Evolutionary conservation across 2,888 invertebrate genomes (phyloP), one percentile per base, ranked within the genome.

Genomic region (Drosophila yooni): DNA sequence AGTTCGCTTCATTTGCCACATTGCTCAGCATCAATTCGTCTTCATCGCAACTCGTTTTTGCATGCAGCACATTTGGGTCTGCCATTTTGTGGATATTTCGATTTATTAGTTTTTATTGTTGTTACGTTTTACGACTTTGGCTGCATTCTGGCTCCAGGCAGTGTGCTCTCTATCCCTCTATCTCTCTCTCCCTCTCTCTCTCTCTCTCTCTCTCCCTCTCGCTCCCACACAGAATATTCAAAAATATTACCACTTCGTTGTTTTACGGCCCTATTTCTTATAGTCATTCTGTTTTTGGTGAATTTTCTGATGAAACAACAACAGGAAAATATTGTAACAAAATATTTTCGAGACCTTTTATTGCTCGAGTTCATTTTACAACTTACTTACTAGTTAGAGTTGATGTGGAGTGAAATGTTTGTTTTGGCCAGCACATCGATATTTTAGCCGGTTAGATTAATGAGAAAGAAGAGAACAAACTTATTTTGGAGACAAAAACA

Each of bases 61-160:
- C 82, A 81, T 75, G 63, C 72, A 57, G 83, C 81, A 71, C 81
- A 85, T 66, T 83, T 81, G 73, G 70, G 61, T 74, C 69, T 76
- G 76, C 83, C 85, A 84, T 87, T 88, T 83, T 88, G 88, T 83
- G 88, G 79, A 89, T 88, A 89, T 88, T 89, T 88, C 88, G 88
- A 88, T 89, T 85, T 88, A 88, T 88, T 84, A 88, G 88, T 88
- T 88, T 85, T 89, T 88, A 88, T 88, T 88, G 88, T 83, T 85
- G 74, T 83, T 88, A 89, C 88, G 89, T 85, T 88, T 88, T 85
- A 89, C 89, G 88, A 88, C 77, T 76, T 62, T 79, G 65, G 65
- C 77, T 63, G 67, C 38, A 65, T 70, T 57, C 65, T 11, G 36
- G 25, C 27, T 57, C 48, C 36, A 25, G 38, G n/a, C 50, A 48